Conservation (phyloP, 2,888 invertebrate species). For the Glaucopsyche alexis region DNA sequence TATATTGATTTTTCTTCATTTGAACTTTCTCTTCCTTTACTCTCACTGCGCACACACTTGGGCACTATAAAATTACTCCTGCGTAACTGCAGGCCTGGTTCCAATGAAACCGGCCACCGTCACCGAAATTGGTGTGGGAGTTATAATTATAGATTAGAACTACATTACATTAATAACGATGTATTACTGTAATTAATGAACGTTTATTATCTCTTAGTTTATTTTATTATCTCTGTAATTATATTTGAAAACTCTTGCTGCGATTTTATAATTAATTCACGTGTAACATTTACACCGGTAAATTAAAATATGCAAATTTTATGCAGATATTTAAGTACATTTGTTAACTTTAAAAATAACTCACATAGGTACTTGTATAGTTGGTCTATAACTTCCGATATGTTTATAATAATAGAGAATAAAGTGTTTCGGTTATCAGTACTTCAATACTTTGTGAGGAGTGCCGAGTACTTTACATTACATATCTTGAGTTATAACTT, state of each 20-base stretch:
- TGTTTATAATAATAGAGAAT: background rate
- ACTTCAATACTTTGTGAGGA: background rate
- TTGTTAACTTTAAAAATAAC: background rate
- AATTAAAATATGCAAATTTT: constrained; percentile 1
- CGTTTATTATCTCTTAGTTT: background rate
- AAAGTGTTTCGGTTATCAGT: background rate
- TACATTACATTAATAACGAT: no score
- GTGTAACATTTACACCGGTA: no score
- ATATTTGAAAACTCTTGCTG: background rate
- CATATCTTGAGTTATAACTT: background rate
- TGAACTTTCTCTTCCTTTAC: no score
- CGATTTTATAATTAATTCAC: background rate
- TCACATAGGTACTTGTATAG: background rate
- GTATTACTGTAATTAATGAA: background rate
- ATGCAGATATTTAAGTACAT: background rate
- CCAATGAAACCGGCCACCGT: no score
- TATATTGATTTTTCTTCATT: no score
- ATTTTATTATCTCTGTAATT: background rate
- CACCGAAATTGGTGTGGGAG: no score
- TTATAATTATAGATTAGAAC: no score
- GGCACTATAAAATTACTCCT: no score
- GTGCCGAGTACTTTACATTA: background rate
- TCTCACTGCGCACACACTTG: no score
- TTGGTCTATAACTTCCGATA: background rate
- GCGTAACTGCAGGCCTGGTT: no score